A percentile compares a stretch with the other conserved stretches of the same genome.
Conservation (phyloP, 2,797 vertebrate genomes). For the Trachops cirrhosus region DNA sequence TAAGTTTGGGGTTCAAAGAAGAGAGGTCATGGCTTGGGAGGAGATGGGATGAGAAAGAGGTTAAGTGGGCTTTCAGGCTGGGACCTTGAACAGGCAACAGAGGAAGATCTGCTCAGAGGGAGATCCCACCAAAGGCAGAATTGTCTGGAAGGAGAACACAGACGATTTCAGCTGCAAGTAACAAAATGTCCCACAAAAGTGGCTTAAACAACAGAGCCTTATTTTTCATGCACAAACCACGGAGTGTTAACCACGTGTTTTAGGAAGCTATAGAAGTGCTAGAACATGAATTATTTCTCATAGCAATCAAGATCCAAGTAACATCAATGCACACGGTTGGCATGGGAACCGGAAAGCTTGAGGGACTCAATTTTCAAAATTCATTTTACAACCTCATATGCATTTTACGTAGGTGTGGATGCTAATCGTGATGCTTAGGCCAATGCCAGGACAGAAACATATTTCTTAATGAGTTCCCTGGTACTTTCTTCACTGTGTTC, state of each 20-base stretch:
- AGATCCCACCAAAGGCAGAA: neutral
- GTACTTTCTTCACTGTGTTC: constrained; percentile 23
- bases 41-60: neutral
- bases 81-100: neutral
- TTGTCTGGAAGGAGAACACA: neutral
- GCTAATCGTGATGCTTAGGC: constrained; percentile 27
- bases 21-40: neutral
- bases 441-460: neutral
- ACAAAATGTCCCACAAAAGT: neutral
- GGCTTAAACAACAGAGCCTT: neutral
- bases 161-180: neutral
- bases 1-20: neutral
- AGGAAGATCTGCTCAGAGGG: neutral
- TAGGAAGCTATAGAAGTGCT: neutral
- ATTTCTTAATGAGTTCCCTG: constrained; percentile 44
- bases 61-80: neutral
- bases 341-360: constrained; percentile 54
- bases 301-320: neutral
- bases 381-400: constrained; percentile 38
- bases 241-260: neutral
- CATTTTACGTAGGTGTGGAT: constrained; percentile 47
- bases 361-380: constrained; percentile 47
- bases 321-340: neutral
- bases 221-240: neutral
- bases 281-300: constrained; percentile 18